Percentiles rank a stretch among this genome's conserved stretches.
Conservation (phyloP, 2,797 vertebrate species). For the Rhinophrynus dorsalis region DNA sequence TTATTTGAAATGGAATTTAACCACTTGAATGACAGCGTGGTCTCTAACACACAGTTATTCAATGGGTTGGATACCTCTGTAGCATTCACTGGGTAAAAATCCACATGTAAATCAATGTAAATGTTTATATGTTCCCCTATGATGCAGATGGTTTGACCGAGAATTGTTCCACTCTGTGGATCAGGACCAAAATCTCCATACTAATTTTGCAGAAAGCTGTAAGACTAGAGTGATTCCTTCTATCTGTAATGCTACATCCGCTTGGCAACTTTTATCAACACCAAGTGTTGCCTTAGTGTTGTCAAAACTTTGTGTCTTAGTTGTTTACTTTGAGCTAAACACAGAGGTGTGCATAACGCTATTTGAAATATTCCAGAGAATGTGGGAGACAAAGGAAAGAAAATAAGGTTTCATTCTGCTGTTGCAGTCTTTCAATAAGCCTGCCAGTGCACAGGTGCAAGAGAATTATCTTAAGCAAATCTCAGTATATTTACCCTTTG, state of each 20-base stretch:
- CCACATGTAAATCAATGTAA: no score
- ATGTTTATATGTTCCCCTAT: no score
- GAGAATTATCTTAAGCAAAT: conserved; percentile 50
- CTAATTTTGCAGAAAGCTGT: not conserved
- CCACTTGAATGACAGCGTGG: no score
- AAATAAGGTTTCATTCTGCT: conserved; percentile 20
- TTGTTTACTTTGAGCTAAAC: conserved; percentile 34
- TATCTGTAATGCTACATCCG: not conserved
- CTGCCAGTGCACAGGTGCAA: conserved; percentile 43
- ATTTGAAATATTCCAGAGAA: conserved; percentile 40
- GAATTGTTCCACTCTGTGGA: no score
- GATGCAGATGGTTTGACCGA: no score
- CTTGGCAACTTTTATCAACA: conserved; percentile 47
- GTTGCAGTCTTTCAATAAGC: conserved; percentile 34
- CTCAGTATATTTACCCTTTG: conserved; percentile 45
- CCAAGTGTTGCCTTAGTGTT: conserved; percentile 27
- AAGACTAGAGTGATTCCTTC: not conserved
- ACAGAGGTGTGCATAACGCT: conserved; percentile 30
- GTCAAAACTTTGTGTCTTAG: conserved; percentile 40
- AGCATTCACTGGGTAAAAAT: no score
- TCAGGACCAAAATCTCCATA: not conserved
- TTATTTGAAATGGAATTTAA: no score
- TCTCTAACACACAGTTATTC: no score
- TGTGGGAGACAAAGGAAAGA: conserved; percentile 11
- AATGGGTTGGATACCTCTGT: no score